Percentiles rank a stretch among this genome's conserved stretches.
phyloP scores from a whole-genome alignment of 1,140 invertebrate species.

The Orius laevigatus region DNA sequence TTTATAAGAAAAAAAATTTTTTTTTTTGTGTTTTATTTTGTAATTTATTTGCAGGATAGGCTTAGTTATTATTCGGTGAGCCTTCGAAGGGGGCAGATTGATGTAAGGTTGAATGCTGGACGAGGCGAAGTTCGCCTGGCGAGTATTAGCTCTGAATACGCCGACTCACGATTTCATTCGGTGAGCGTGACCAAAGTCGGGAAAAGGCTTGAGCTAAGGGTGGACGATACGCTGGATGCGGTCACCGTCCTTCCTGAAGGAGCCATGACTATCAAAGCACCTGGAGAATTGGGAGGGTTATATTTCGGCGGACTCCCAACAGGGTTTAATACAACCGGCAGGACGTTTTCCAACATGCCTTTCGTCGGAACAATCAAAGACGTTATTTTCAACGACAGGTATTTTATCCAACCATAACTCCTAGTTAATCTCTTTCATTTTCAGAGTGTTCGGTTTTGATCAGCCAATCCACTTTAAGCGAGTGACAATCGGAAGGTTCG shows the following conservation, averaged over 20 bases:
- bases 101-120: constrained; percentile 49
- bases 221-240: constrained; percentile 38
- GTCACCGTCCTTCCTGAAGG: constrained; percentile 25
- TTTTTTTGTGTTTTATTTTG: not conserved
- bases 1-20: not conserved
- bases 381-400: constrained; percentile 62
- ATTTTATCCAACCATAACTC: constrained; percentile 24
- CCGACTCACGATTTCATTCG: constrained; percentile 32
- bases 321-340: constrained; percentile 33
- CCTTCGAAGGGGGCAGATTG: constrained; percentile 42
- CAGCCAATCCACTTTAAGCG: constrained; percentile 45
- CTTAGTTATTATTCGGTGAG: constrained; percentile 51
- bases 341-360: constrained; percentile 34
- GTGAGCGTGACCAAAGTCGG: constrained; percentile 31
- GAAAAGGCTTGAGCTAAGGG: constrained; percentile 41
- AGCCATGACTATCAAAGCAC: constrained; percentile 33
- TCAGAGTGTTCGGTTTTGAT: constrained; percentile 44
- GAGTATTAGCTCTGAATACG: constrained; percentile 23
- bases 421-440: constrained; percentile 18
- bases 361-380: constrained; percentile 62
- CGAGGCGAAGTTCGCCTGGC: constrained; percentile 36
- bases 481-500: constrained; percentile 50
- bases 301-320: constrained; percentile 34
- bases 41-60: constrained; percentile 27
- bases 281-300: constrained; percentile 28